Conservation (phyloP, 2,797 vertebrate genomes). For the Chaenodraco wilsoni region DNA sequence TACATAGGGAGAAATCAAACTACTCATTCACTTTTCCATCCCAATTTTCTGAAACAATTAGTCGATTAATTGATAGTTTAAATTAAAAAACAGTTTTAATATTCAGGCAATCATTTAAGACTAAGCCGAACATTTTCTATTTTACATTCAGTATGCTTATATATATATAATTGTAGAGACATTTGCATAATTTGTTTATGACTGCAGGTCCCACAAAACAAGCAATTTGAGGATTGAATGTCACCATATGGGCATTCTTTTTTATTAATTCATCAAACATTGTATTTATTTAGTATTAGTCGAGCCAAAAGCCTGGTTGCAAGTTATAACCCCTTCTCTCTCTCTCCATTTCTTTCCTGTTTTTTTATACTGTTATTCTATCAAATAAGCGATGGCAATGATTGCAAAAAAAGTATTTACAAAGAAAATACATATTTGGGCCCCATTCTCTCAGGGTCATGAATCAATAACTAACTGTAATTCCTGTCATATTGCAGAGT, state of each 20-base stretch:
- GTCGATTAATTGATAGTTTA: neutral
- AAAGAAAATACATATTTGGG: neutral
- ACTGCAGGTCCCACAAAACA: neutral
- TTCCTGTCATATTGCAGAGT: neutral
- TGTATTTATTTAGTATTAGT: neutral
- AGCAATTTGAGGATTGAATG: neutral
- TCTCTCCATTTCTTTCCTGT: neutral
- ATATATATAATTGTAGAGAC: neutral
- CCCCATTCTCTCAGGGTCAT: neutral
- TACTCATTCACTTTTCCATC: neutral
- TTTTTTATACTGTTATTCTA: neutral
- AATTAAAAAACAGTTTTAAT: neutral
- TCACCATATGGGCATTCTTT: neutral
- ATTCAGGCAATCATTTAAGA: neutral
- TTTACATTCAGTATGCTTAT: neutral
- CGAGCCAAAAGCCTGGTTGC: neutral
- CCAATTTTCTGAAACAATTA: neutral
- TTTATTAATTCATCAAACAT: neutral
- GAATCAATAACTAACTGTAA: slow-evolving; percentile 2
- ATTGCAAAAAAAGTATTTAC: too few relatives aligned
- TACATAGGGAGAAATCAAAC: neutral
- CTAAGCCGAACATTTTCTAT: neutral
- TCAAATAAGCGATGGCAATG: neutral
- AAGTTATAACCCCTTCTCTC: too few relatives aligned
- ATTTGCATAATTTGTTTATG: neutral